Base-by-base conservation (phyloP, 1,140 invertebrate genomes). In the Plutomurus gul region DNA sequence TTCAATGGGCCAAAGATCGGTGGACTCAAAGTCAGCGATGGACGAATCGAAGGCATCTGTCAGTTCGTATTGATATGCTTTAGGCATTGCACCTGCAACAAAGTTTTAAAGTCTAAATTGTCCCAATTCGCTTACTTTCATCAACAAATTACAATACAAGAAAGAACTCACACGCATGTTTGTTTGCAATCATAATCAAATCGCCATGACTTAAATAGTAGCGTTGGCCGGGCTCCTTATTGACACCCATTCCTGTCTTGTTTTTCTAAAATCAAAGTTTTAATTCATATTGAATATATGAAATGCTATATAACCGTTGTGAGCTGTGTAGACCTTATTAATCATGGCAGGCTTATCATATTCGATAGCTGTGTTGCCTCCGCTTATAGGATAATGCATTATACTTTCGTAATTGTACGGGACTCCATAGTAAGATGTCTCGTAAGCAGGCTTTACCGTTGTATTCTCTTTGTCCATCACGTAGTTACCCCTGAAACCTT, bases 331-430 rank as follows among this genome's bases (percentile, higher is more conserved):
- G 6, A 40, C 39, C 70, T 72, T 72, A 22, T 39, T 11, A 16
- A 20, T 8, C 18, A 72, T 39, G 4, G 18, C 70, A 43, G 36
- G 70, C 13, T 40, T 40, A 0, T 46, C 39, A 7, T 20, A n/a
- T 40, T 72, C 36, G 22, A 72, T 72, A 13, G 36, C 70, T 20
- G 36, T 39, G n/a, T 72, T 46, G 39, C 70, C 70, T 27, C 70
- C 70, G 25, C 36, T 25, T 20, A 72, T 20, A 4, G 70, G 70
- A 37, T 72, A 72, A 16, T 72, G 70, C 70, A 72, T 72, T 39
- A 72, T 72, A 27, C 70, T 72, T 43, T 72, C 70, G n/a, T 72
- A 72, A 22, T 72, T 72, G 18, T 72, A 72, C 11, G 70, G 70
- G 3, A 72, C 39, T 16, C 39, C 37, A n/a, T 72, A 72, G 36